phyloP scores from a whole-genome alignment of 2,113 vertebrate species.

The Rhodinocichla rosea region DNA sequence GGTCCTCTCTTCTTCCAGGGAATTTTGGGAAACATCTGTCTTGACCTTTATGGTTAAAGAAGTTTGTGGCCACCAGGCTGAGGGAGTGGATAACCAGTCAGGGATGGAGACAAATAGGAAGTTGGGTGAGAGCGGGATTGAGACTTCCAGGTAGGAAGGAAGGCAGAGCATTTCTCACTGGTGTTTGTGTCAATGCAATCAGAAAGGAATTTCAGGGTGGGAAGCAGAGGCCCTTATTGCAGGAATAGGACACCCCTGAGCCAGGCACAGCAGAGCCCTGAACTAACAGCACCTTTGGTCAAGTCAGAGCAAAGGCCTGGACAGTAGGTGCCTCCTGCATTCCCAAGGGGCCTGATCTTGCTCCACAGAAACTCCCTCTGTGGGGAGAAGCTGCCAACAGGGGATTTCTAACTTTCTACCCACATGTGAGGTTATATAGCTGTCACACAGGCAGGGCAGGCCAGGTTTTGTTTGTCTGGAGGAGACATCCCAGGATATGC shows the following conservation, averaged over 20 bases:
- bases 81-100: neutral
- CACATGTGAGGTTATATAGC: neutral
- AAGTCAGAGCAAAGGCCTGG: neutral
- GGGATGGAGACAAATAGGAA: neutral
- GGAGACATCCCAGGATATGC: neutral
- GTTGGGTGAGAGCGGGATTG: fast-evolving
- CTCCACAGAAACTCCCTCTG: neutral
- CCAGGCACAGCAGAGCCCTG: neutral
- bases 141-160: neutral
- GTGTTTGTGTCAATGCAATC: neutral
- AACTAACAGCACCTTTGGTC: fast-evolving
- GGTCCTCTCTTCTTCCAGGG: neutral
- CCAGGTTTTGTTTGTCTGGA: neutral
- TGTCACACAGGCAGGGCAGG: neutral
- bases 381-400: neutral
- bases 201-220: neutral
- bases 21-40: neutral
- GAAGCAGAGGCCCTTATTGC: neutral
- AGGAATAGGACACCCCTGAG: neutral
- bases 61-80: neutral
- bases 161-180: neutral
- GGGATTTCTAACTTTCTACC: neutral
- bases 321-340: neutral
- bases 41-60: neutral
- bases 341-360: neutral